Conservation (phyloP, 2,888 invertebrate species). For the Bugulina stolonifera region DNA sequence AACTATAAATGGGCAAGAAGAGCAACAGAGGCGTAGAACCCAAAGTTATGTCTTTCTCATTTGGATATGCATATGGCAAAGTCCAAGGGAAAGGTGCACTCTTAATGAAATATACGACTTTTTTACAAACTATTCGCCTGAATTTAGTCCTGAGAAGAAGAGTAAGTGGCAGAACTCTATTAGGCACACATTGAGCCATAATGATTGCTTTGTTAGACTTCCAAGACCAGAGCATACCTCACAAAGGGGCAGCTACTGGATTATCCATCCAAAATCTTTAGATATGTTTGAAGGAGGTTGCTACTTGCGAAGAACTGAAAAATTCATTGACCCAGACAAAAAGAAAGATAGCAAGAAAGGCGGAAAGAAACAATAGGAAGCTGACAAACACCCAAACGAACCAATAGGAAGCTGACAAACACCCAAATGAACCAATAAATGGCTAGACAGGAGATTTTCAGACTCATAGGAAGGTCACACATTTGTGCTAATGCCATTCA, state of each 20-base stretch:
- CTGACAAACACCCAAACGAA: too few relatives aligned
- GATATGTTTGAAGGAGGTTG: slow-evolving; percentile 99
- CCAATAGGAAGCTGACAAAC: too few relatives aligned
- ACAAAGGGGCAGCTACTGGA: slow-evolving; percentile 98
- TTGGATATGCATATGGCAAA: slow-evolving; percentile 98
- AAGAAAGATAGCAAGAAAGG: neutral
- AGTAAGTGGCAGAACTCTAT: slow-evolving; percentile 99
- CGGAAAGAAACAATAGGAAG: too few relatives aligned
- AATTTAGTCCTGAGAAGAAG: slow-evolving; percentile 97
- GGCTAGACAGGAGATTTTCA: too few relatives aligned
- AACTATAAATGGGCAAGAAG: too few relatives aligned
- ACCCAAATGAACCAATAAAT: too few relatives aligned
- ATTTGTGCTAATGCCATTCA: too few relatives aligned
- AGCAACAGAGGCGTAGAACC: too few relatives aligned
- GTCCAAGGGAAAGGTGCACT: slow-evolving; percentile 90
- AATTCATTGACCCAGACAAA: slow-evolving; percentile 66
- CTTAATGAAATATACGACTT: slow-evolving; percentile 98
- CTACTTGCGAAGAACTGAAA: slow-evolving; percentile 88
- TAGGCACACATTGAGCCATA: slow-evolving; percentile 92
- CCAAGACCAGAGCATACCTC: slow-evolving; percentile 83
- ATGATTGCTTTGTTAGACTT: slow-evolving; percentile 98
- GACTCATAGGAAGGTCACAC: too few relatives aligned
- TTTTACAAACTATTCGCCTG: slow-evolving; percentile 97
- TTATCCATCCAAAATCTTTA: slow-evolving; percentile 92
- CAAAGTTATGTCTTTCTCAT: slow-evolving; percentile 97